Evolutionary conservation across 2,113 vertebrate genomes (phyloP), one percentile per base, ranked within the genome.

Genomic region (Tursiops truncatus): DNA sequence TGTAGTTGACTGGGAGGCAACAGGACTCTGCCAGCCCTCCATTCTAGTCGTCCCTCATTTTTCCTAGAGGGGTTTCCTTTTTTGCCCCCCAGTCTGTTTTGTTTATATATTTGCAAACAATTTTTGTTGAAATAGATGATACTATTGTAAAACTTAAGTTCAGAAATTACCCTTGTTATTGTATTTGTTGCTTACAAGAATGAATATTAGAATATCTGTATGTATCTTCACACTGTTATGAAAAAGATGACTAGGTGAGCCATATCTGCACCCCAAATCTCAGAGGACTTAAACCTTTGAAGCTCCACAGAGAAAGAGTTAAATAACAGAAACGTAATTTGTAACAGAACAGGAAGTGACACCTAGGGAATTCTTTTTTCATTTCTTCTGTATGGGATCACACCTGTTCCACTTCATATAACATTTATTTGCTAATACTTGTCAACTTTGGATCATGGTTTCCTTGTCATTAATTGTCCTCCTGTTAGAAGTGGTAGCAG

Each of bases 1-100:
- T 6, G 13, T 2, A 53, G 9, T n/a, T 2, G 5, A 68, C 47
- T 3, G 12, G 28, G 12, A 38, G 14, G 8, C 8, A 41, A 10
- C 6, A 15, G n/a, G 60, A 80, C 2, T 20, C 5, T 6, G 9
- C 13, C 41, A 81, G 65, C 4, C 28, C 50, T 68, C 8, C n/a
- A 10, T 81, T 63, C n/a, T 67, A 5, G 17, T 18, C 3, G 25
- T 6, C 12, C 9, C 12, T 25, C 11, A n/a, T 36, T n/a, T 74
- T 60, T 74, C 25, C 26, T 67, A 44, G 0, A n/a, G 21, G 8
- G 28, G 12, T 10, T 63, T 36, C 25, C 4, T 85, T 36, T 71
- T 47, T 36, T 44, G 26, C 6, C 6, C 33, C 3, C 62, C 31
- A n/a, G 63, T 26, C 2, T 68, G 36, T 92, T 90, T 79, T 60